Base-by-base conservation (phyloP, 2,113 vertebrate species). In the Symphodus melops region DNA sequence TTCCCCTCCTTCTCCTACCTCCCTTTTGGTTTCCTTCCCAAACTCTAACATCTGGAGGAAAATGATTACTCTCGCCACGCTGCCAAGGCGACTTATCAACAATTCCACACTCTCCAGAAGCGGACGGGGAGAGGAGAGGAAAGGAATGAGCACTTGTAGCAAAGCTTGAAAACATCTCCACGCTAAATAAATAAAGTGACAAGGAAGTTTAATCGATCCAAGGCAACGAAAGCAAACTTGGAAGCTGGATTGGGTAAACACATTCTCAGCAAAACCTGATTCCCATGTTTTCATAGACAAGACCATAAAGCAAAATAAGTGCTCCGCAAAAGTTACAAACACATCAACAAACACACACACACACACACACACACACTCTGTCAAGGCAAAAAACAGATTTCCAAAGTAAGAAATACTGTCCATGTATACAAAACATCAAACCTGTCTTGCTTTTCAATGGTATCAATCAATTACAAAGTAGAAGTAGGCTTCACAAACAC, bases 81-180 rank as follows among this genome's bases (percentile, higher is more conserved):
- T 88, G 91, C 91, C 92, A 91, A 85, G 73, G 68, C 57, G 69
- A 91, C 90, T 91, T 91, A 93, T 94, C 89, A 90, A 89, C 88
- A 83, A 88, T 83, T 86, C 82, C 77, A 87, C 86, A 87, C 86
- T 84, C 78, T 77, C 79, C 75, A 90, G 67, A 81, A 86, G 76
- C 37, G 33, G 52, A 72, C 62, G 49, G 79, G 69, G 63, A 61
- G 52, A 74, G 66, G 64, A 42, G 67, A 74, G 61, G 64, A 77
- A 77, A 71, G 79, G 70, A 85, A 74, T 41, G 71, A 77, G 74
- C 48, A 55, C 72, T 79, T 77, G 77, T 75, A 79, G 69, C 58
- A 9, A 9, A 70, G 75, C 66, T 82, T 79, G 73, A 80, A 85
- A 83, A 85, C 78, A 81, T 80, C 52, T 55, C 44, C 67, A 63